Conservation (phyloP, 2,113 vertebrate species). For the Phalacrocorax aristotelis region DNA sequence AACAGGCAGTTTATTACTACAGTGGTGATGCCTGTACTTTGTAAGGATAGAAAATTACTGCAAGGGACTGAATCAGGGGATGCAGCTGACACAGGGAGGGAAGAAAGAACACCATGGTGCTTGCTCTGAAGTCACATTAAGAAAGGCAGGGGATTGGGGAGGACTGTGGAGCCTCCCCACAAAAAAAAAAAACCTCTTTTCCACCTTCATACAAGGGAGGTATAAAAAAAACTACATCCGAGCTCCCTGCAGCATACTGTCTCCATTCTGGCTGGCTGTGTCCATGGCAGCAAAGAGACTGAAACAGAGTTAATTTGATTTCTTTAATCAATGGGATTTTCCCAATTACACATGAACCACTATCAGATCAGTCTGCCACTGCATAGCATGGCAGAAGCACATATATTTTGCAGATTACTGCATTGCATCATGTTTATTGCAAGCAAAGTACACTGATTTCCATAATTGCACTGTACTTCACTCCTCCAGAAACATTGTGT, state of each 20-base stretch:
- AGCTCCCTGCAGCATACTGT: background rate
- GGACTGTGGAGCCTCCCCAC: too few relatives aligned
- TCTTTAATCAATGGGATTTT: slow-evolving; percentile 34
- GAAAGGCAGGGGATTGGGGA: too few relatives aligned
- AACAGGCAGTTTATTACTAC: background rate
- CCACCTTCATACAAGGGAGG: background rate
- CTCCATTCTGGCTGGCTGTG: background rate
- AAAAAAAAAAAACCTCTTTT: background rate
- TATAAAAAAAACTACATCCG: background rate
- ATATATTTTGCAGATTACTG: background rate
- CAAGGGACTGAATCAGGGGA: background rate
- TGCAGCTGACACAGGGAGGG: background rate
- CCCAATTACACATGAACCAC: slow-evolving; percentile 4
- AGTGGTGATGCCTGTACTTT: background rate
- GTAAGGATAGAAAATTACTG: background rate
- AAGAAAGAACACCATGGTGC: background rate
- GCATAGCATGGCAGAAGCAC: background rate
- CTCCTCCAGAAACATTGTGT: background rate
- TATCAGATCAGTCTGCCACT: background rate
- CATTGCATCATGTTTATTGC: background rate
- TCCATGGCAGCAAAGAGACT: background rate
- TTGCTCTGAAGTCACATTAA: background rate
- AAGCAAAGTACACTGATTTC: background rate
- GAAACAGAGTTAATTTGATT: slow-evolving; percentile 8
- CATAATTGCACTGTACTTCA: background rate